Evolutionary conservation across 2,797 vertebrate species (phyloP).

Genomic region (Smutsia gigantea): DNA sequence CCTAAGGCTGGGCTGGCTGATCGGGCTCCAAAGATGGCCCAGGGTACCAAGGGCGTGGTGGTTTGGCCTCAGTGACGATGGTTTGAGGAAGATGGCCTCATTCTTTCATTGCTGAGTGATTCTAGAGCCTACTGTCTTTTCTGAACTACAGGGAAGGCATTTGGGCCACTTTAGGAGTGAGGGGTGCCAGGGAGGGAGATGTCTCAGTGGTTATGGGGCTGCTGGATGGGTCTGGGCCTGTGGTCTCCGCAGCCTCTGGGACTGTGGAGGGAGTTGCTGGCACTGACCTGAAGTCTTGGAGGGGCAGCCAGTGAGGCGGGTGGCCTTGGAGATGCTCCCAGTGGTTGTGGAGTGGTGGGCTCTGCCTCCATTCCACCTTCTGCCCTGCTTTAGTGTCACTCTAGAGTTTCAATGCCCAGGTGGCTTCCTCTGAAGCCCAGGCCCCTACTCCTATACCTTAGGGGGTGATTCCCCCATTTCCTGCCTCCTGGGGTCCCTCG

Average conservation of each 20-base stretch:
- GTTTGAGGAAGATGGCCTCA: not conserved
- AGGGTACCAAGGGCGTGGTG: not conserved
- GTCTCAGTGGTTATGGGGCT: not conserved
- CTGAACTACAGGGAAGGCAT: accelerated
- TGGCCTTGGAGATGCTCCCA: not conserved
- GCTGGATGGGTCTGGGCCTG: not conserved
- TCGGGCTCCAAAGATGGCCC: not conserved
- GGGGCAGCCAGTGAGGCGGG: not conserved
- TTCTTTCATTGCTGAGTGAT: not conserved
- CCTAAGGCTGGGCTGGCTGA: not conserved
- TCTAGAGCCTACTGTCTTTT: not conserved
- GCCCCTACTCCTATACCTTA: not conserved
- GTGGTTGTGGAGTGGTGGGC: not conserved
- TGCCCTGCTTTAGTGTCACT: not conserved
- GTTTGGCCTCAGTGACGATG: not conserved
- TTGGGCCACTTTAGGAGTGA: not conserved
- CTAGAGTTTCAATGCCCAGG: not conserved
- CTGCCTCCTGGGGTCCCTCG: not conserved
- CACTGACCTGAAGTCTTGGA: not conserved
- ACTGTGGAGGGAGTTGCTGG: not conserved
- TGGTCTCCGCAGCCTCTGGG: not conserved
- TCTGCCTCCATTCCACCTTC: not conserved
- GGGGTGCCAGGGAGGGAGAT: not conserved
- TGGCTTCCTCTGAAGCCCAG: not conserved
- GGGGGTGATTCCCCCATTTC: too few relatives aligned